A percentile compares a stretch with the other conserved stretches of the same genome.
Evolutionary conservation across 2,888 invertebrate species (phyloP).

Genomic region (Pachycephus smyrnensis): DNA sequence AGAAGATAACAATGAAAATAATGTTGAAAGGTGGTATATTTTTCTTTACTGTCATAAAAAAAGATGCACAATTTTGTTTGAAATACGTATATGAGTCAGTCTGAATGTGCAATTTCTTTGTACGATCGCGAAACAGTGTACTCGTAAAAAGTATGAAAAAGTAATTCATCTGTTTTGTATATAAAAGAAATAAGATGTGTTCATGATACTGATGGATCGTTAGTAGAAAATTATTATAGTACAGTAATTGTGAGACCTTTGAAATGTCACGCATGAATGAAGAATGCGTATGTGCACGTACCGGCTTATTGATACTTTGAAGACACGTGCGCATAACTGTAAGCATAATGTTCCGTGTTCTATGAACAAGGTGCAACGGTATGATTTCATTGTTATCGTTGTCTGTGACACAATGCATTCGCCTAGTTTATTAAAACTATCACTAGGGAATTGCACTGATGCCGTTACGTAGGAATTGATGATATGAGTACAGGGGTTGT

Average conservation of each 20-base stretch:
- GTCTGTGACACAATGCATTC: background rate
- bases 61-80: background rate
- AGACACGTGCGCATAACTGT: slow-evolving; percentile 34
- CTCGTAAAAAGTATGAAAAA: background rate
- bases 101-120: background rate
- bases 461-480: background rate
- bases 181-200: background rate
- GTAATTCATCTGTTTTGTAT: background rate
- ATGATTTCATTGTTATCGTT: background rate
- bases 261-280: background rate
- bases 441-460: background rate
- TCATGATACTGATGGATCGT: background rate
- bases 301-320: slow-evolving; percentile 29
- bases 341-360: slow-evolving; percentile 34
- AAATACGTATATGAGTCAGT: background rate
- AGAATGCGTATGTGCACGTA: background rate
- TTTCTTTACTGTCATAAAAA: background rate
- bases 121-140: background rate
- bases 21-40: background rate
- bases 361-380: slow-evolving; percentile 20
- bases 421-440: background rate
- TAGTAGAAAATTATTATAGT: background rate
- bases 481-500: background rate
- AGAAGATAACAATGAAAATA: background rate
- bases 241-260: background rate